Percentiles rank a stretch among this genome's conserved stretches.
Evolutionary conservation across 2,888 invertebrate species (phyloP).

Genomic region (Drosophila planitibia): DNA sequence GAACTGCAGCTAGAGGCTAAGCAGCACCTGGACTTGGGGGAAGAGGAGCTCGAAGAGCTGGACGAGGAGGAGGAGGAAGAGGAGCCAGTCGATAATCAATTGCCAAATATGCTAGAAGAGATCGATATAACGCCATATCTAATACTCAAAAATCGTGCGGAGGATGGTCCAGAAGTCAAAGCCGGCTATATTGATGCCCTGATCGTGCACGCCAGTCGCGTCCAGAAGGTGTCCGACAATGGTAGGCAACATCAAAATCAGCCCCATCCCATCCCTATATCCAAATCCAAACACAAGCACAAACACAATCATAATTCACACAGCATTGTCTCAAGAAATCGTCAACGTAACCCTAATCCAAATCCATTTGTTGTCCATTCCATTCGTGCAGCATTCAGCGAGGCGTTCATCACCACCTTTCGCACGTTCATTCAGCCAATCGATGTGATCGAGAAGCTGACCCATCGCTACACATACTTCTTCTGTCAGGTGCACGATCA

Average conservation of each 20-base stretch:
- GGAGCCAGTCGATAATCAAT: constrained; percentile 58
- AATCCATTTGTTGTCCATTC: constrained; percentile 55
- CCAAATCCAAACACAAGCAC: neutral
- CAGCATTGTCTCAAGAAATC: constrained; percentile 24
- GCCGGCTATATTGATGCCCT: constrained; percentile 98
- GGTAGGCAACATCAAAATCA: constrained; percentile 70
- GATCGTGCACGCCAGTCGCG: constrained; percentile 97
- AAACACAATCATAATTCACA: constrained; percentile 13
- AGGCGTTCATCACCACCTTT: constrained; percentile 99
- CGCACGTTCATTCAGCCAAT: constrained; percentile 96
- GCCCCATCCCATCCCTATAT: neutral
- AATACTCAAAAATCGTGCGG: constrained; percentile 91
- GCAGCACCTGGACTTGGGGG: constrained; percentile 33
- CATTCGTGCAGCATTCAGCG: constrained; percentile 86
- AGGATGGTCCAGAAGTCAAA: constrained; percentile 95
- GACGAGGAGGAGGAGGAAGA: constrained; percentile 42
- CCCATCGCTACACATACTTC: constrained; percentile 88
- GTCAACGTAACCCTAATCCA: constrained; percentile 36
- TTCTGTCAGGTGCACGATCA: constrained; percentile 89
- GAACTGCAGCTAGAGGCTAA: constrained; percentile 26
- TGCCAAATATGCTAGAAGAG: constrained; percentile 90
- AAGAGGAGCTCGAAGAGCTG: neutral
- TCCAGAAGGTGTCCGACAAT: constrained; percentile 89
- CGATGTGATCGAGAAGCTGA: constrained; percentile 93
- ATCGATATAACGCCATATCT: constrained; percentile 93